Evolutionary conservation across 37 sponge, comb jelly and placozoan genomes (phyloP).

Genomic region (Tethya wilhelma): DNA sequence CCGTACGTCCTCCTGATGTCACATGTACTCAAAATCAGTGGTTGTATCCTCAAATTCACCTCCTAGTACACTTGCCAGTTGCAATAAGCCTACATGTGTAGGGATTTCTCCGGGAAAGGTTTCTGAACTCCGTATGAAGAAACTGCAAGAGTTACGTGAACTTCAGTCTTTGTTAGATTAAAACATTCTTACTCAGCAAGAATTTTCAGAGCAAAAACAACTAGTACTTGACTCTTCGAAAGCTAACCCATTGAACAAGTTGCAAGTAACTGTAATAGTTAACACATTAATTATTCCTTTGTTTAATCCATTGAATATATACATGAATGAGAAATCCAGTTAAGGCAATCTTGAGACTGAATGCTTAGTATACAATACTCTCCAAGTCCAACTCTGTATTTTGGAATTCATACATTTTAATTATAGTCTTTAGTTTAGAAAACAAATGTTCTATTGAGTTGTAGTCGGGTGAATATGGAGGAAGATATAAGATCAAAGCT

Average conservation of each 20-base stretch:
- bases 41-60: neutral
- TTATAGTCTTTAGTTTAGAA: neutral
- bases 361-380: neutral
- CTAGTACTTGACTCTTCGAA: neutral
- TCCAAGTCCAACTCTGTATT: neutral
- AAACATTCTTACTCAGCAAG: neutral
- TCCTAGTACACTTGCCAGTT: neutral
- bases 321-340: neutral
- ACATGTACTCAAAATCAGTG: neutral
- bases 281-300: neutral
- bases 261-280: neutral
- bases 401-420: neutral
- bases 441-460: neutral
- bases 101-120: neutral
- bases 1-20: neutral
- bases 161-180: neutral
- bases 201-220: constrained; percentile 3
- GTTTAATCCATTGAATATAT: neutral
- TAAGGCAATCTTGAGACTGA: neutral
- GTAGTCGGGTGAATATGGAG: constrained; percentile 2
- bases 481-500: neutral
- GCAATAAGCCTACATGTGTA: neutral
- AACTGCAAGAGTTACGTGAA: neutral
- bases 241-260: neutral
- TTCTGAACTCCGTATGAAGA: neutral